Percentiles rank a stretch among this genome's conserved stretches.
Evolutionary conservation across 2,113 vertebrate genomes (phyloP).

Genomic region (Nerophis ophidion): DNA sequence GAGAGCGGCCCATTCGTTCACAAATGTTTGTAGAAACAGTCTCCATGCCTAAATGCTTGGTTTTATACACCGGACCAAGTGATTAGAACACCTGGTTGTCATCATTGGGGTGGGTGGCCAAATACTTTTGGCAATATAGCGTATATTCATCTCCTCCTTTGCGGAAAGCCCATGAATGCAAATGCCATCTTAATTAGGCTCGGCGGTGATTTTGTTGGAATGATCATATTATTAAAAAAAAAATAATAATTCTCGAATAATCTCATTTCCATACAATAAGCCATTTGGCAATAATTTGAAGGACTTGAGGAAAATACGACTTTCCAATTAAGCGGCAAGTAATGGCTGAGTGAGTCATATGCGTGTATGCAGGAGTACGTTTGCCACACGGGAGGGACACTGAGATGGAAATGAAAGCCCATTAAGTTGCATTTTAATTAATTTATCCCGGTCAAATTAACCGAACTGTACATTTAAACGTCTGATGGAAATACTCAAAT

Average conservation of each 20-base stretch:
- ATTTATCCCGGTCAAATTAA: neutral
- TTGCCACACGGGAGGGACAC: neutral
- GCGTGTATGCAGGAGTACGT: neutral
- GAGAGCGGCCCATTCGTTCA: too few relatives aligned
- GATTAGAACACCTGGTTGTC: too few relatives aligned
- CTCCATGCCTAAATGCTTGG: too few relatives aligned
- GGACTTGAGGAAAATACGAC: slow-evolving; percentile 1
- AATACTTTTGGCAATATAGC: too few relatives aligned
- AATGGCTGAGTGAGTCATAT: neutral
- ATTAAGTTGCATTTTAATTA: neutral
- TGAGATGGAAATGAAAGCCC: neutral
- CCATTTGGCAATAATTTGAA: slow-evolving; percentile 9
- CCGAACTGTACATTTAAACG: neutral
- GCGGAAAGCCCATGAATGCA: slow-evolving; percentile 71
- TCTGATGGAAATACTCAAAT: neutral
- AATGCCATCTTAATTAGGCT: slow-evolving; percentile 81
- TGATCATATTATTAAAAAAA: slow-evolving; percentile 78
- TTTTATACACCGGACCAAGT: too few relatives aligned
- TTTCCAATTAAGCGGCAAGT: neutral
- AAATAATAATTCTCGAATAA: slow-evolving; percentile 80
- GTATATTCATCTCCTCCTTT: too few relatives aligned
- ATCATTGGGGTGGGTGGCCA: too few relatives aligned
- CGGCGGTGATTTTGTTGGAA: slow-evolving; percentile 82
- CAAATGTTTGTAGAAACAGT: too few relatives aligned
- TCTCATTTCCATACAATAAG: slow-evolving; percentile 75